phyloP scores from a whole-genome alignment of 2,113 vertebrate species.

The Podarcis muralis region DNA sequence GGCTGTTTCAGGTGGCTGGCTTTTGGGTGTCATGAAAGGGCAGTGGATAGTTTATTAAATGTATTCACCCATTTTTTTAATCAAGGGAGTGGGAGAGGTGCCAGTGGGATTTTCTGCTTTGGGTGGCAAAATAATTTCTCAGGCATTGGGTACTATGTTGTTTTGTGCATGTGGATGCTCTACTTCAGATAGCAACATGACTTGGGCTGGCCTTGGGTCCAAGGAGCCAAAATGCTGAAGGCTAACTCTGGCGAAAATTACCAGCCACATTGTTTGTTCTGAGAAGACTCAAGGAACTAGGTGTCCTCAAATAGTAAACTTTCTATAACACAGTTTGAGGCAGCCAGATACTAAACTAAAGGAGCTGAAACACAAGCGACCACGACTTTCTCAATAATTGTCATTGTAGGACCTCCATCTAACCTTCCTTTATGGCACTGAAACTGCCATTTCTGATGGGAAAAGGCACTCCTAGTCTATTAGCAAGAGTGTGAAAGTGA shows the following conservation, averaged over 20 bases:
- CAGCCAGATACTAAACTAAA: background rate
- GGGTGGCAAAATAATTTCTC: background rate
- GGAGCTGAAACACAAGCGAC: background rate
- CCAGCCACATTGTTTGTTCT: background rate
- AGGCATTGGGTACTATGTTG: too few relatives aligned
- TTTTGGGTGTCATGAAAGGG: background rate
- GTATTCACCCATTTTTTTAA: background rate
- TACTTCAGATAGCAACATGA: background rate
- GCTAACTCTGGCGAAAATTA: background rate
- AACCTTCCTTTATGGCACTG: constrained; percentile 6
- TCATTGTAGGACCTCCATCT: constrained; percentile 14
- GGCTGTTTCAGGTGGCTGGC: background rate
- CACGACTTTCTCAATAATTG: background rate
- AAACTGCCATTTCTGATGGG: constrained; percentile 32
- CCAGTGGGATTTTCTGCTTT: background rate
- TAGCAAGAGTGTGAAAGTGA: constrained; percentile 17
- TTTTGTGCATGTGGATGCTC: background rate
- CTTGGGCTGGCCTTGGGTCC: background rate
- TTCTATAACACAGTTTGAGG: background rate
- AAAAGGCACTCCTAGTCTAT: background rate
- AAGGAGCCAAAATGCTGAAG: background rate
- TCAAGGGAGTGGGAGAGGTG: background rate
- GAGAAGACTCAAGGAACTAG: background rate
- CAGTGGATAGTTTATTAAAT: background rate
- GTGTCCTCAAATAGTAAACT: background rate